Conservation (phyloP, 2,113 vertebrate species). For the Muntiacus reevesi region DNA sequence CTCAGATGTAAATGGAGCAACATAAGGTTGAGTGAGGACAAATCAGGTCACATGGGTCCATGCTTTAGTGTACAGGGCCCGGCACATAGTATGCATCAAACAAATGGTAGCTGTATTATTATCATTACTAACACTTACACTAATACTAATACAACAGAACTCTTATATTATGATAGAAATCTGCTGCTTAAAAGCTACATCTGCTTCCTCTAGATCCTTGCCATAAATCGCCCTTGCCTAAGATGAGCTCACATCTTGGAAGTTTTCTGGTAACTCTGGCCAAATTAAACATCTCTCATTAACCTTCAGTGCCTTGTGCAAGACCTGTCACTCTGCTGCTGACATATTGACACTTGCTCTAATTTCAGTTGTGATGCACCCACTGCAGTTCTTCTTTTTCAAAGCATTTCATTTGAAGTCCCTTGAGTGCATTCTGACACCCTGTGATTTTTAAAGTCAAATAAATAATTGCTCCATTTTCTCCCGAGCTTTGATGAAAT, state of each 20-base stretch:
- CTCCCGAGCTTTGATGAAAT: slow-evolving; percentile 47
- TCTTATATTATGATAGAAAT: neutral
- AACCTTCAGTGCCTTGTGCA: neutral
- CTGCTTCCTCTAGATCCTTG: neutral
- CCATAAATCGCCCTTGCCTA: neutral
- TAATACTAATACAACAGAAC: neutral
- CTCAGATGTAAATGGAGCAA: neutral
- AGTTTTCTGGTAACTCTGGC: slow-evolving; percentile 18
- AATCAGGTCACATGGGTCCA: neutral
- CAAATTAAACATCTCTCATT: slow-evolving; percentile 55
- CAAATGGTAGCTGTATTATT: neutral
- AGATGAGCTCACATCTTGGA: neutral
- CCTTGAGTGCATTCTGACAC: slow-evolving; percentile 47
- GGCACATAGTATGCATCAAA: neutral
- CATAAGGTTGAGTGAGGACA: neutral
- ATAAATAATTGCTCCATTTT: slow-evolving; percentile 63
- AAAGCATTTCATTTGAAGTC: slow-evolving; percentile 42
- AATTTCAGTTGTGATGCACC: neutral
- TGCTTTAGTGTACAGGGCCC: neutral
- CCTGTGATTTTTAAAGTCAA: slow-evolving; percentile 60
- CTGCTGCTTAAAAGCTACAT: neutral
- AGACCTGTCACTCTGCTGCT: slow-evolving; percentile 36
- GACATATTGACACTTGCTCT: slow-evolving; percentile 22
- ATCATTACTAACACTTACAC: neutral
- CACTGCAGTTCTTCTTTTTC: neutral